Base-by-base conservation (phyloP, 2,113 vertebrate genomes). In the Manacus vitellinus region DNA sequence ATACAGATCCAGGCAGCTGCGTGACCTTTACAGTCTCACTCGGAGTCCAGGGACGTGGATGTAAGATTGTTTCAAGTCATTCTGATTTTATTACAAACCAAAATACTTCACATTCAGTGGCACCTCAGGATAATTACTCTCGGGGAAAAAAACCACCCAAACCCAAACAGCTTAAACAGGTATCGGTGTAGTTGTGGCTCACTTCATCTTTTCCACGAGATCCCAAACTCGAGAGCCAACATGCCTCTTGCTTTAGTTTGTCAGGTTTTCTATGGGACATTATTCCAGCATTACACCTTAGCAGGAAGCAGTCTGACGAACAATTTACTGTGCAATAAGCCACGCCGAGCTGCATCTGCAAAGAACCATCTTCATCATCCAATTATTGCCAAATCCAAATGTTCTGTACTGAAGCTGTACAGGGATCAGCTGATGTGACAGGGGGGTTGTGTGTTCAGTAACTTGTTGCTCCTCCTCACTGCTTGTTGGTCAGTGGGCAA, bases 11-110 rank as follows among this genome's bases (percentile, higher is more conserved):
- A 79, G 92, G 90, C 88, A 91, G 79, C 31, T 63, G 43, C 1
- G 14, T 35, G 68, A 92, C 89, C 89, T 95, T 95, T 55, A 58
- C 59, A 52, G 80, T 39, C 75, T 86, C 67, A 13, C 65, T 66
- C 3, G 0, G 31, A 87, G 80, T 21, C 74, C 71, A 30, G 62
- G 56, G 78, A 87, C 0, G 5, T 0, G 1, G 41, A 72, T 23
- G 6, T 12, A 59, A 74, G 71, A 52, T n/a, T 56, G 54, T 87
- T 95, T 89, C 58, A 46, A 89, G 92, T 88, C 14, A 73, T 51
- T 88, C 4, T 77, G 72, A 94, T 92, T 95, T 96, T 95, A 96
- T 96, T 95, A 91, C 56, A 89, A 94, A 94, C 66, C 65, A 89
- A 95, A 94, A 67, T 9, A 72, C 65, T 81, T 89, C 93, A 87